Conservation (phyloP, 37 sponge, comb jelly and placozoan genomes). For the Haliclona indistincta region DNA sequence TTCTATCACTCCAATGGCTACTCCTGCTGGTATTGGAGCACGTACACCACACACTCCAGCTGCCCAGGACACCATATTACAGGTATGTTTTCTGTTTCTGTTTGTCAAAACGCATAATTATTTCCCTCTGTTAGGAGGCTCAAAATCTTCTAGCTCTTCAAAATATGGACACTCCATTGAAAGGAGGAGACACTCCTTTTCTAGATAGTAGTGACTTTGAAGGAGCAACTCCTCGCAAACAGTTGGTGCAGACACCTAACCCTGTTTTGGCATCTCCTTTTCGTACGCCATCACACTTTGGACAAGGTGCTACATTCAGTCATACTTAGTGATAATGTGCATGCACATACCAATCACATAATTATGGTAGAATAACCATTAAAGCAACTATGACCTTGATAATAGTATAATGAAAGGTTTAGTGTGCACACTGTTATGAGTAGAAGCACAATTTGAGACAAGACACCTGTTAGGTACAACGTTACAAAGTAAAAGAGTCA, state of each 20-base stretch:
- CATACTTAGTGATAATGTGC: neutral
- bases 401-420: too few relatives aligned
- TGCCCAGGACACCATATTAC: slow-evolving; percentile 69
- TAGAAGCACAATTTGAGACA: too few relatives aligned
- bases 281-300: slow-evolving; percentile 49
- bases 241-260: slow-evolving; percentile 85
- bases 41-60: slow-evolving; percentile 90
- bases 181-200: slow-evolving; percentile 82
- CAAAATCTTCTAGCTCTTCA: slow-evolving; percentile 83
- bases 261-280: slow-evolving; percentile 83
- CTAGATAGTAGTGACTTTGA: slow-evolving; percentile 73
- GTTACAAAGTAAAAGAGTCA: too few relatives aligned
- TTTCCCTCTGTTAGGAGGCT: slow-evolving; percentile 66
- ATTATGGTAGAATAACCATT: too few relatives aligned
- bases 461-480: too few relatives aligned
- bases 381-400: too few relatives aligned
- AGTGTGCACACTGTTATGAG: too few relatives aligned
- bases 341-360: too few relatives aligned
- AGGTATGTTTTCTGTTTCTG: slow-evolving; percentile 1
- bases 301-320: slow-evolving; percentile 31
- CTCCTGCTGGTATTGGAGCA: slow-evolving; percentile 11
- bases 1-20: slow-evolving; percentile 76
- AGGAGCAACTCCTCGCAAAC: slow-evolving; percentile 78
- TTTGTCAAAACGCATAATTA: neutral
- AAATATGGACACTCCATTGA: slow-evolving; percentile 86